phyloP scores from a whole-genome alignment of 2,113 vertebrate genomes.

The Triplophysa rosa region DNA sequence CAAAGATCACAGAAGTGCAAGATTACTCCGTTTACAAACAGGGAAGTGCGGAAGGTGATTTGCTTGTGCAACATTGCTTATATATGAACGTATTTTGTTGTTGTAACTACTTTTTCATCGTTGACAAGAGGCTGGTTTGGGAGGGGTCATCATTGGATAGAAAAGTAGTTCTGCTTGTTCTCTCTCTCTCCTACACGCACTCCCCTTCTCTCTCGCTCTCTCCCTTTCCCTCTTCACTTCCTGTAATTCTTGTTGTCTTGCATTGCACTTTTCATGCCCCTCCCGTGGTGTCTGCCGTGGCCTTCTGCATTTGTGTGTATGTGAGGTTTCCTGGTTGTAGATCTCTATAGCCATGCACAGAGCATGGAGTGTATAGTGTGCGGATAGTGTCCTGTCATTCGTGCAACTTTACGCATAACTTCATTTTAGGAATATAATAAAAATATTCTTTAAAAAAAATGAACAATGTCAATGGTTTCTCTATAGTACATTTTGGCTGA shows the following conservation, averaged over 20 bases:
- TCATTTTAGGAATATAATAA: background rate
- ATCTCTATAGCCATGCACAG: background rate
- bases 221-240: slow-evolving; percentile 67
- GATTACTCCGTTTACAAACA: background rate
- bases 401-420: no score
- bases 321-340: slow-evolving; percentile 49
- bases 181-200: slow-evolving; percentile 46
- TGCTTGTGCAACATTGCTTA: slow-evolving; percentile 3
- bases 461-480: no score
- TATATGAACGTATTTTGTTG: background rate
- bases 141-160: slow-evolving; percentile 13
- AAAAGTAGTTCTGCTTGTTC: slow-evolving; percentile 48
- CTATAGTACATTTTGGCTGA: no score
- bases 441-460: background rate
- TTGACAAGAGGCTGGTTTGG: slow-evolving; percentile 13
- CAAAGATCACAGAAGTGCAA: background rate
- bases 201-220: slow-evolving; percentile 21
- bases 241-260: slow-evolving; percentile 78
- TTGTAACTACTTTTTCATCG: background rate
- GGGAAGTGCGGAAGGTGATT: background rate
- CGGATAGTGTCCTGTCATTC: background rate
- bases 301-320: slow-evolving; percentile 39
- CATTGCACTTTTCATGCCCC: slow-evolving; percentile 63
- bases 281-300: slow-evolving; percentile 61
- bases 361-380: background rate